Evolutionary conservation across 2,888 invertebrate genomes (phyloP).

Genomic region (Caenorhabditis virilis): DNA sequence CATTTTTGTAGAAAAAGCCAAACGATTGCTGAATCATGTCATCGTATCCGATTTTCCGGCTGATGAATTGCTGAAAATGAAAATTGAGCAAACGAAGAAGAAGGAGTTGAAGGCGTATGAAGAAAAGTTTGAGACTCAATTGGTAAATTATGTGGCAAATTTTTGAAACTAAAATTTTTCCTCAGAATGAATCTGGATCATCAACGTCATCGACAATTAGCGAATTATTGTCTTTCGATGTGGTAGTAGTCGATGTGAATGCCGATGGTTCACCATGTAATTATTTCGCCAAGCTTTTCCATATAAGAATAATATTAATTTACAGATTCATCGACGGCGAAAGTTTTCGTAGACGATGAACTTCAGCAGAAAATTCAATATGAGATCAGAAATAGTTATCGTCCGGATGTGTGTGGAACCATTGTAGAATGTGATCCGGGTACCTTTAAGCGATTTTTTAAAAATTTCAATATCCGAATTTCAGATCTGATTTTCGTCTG

Average conservation of each 20-base stretch:
- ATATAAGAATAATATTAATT: background rate
- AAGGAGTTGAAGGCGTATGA: constrained; percentile 2
- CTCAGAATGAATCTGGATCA: constrained; percentile 15
- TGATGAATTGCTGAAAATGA: constrained; percentile 17
- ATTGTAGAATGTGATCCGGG: constrained; percentile 18
- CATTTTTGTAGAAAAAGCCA: constrained; percentile 15
- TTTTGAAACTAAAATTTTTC: background rate
- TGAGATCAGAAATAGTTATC: constrained; percentile 18
- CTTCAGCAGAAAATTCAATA: constrained; percentile 10
- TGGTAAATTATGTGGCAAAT: constrained; percentile 5
- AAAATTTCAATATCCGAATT: too few relatives aligned
- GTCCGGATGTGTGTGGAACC: constrained; percentile 22
- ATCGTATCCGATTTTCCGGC: constrained; percentile 29
- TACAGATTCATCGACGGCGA: constrained; percentile 18
- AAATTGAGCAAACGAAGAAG: constrained; percentile 19
- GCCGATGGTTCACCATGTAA: constrained; percentile 29
- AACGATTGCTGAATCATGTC: constrained; percentile 17
- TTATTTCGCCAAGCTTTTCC: too few relatives aligned
- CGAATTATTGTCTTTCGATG: constrained; percentile 24
- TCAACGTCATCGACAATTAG: constrained; percentile 1
- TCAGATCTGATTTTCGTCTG: constrained; percentile 18
- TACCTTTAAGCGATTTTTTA: too few relatives aligned
- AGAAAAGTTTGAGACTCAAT: constrained; percentile 18
- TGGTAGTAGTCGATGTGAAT: constrained; percentile 27
- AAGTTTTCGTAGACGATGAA: constrained; percentile 9